Evolutionary conservation across 1,140 invertebrate species (phyloP), one percentile per base, ranked within the genome.

Genomic region (Drosophila oshimai): DNA sequence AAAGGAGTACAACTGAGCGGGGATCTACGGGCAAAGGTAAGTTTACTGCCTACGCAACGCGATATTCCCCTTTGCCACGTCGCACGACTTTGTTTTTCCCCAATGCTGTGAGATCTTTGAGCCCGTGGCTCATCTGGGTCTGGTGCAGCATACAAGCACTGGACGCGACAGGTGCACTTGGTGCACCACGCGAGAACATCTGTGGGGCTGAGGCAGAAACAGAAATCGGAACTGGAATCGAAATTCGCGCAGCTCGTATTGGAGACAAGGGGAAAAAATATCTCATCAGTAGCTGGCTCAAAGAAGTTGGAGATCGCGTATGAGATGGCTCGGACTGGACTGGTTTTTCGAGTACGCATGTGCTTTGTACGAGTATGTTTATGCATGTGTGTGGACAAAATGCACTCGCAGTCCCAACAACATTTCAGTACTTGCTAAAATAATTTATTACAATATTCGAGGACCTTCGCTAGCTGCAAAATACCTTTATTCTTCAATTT

Each of bases 131-230:
- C 37, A n/a, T n/a, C 44, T 41, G 58, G 29, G 13, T 31, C 31
- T 39, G 36, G 42, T 39, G 41, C 53, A 41, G 50, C 57, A 53
- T 65, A 74, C 79, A 83, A 55, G 74, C 79, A 62, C 39, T 74
- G 57, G 76, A 17, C 39, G 65, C 79, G 80, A 84, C 79, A 84
- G 79, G 79, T 84, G 79, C 71, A 86, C 51, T 84, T 84, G 79
- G n/a, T n/a, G n/a, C n/a, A n/a, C 78, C 80, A 86, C 79, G 79
- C 65, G 69, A 46, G 54, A 61, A 74, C 42, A 54, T 76, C 61
- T 68, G 18, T 17, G 17, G 10, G 10, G 31, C 51, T 9, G 3
- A 12, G 53, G 28, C 13, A 7, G 13, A 15, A 49, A 31, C n/a
- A 33, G 58, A 15, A 49, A 31, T 65, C 42, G 36, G 34, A 73